Evolutionary conservation across 2,888 invertebrate species (phyloP).

Genomic region (Rhyacophila evoluta): DNA sequence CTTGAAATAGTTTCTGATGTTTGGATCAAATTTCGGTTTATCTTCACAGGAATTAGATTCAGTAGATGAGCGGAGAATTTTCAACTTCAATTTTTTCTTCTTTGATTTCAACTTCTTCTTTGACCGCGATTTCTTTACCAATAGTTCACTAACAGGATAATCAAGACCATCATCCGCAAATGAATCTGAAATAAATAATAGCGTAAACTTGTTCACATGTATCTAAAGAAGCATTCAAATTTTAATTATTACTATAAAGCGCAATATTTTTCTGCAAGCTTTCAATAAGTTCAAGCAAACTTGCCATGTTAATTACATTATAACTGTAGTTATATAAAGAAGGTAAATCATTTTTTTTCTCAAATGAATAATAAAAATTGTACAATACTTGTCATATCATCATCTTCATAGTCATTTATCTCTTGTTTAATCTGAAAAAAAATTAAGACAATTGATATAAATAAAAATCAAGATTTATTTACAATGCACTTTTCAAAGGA

Average conservation of each 20-base stretch:
- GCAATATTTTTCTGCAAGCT: too few relatives aligned
- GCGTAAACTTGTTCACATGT: slow-evolving; percentile 59
- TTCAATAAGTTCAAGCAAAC: too few relatives aligned
- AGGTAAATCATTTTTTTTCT: too few relatives aligned
- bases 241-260: too few relatives aligned
- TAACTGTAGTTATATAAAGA: too few relatives aligned
- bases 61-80: neutral
- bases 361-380: neutral
- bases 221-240: too few relatives aligned
- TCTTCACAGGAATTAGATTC: slow-evolving; percentile 15
- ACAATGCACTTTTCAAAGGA: too few relatives aligned
- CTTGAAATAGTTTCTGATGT: slow-evolving; percentile 63
- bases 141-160: slow-evolving; percentile 42
- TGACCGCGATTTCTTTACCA: slow-evolving; percentile 56
- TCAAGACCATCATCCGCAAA: slow-evolving; percentile 45
- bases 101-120: slow-evolving; percentile 59
- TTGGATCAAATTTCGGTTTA: slow-evolving; percentile 59
- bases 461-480: too few relatives aligned
- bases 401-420: slow-evolving; percentile 63
- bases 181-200: slow-evolving; percentile 39
- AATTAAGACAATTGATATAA: slow-evolving; percentile 50
- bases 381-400: slow-evolving; percentile 64
- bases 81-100: slow-evolving; percentile 56
- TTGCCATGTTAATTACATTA: too few relatives aligned
- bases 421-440: slow-evolving; percentile 65